These are phyloP conservation scores for Mnemiopsis leidyi DNA, from an alignment of 37 sponge, comb jelly and placozoan species.

Conservation along the genomic window DNA sequence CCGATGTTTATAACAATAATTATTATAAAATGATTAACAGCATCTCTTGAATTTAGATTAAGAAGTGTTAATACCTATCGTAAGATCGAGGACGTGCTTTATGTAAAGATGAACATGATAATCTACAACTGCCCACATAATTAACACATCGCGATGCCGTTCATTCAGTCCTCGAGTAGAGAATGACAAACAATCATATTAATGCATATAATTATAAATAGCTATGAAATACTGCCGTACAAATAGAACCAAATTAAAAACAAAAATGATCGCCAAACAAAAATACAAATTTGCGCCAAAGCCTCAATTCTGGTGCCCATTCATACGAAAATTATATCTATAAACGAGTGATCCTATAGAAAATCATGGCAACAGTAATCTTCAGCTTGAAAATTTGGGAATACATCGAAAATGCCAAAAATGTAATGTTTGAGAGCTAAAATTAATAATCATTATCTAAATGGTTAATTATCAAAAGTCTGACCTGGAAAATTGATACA, in stretches of 20 bases:
- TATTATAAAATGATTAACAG: neutral
- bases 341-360: neutral
- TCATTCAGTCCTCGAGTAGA: neutral
- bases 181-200: neutral
- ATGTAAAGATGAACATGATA: neutral
- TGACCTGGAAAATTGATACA: neutral
- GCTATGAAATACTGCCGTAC: neutral
- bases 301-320: neutral
- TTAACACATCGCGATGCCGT: neutral
- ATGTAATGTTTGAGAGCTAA: neutral
- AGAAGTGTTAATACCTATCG: neutral
- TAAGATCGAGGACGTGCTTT: neutral
- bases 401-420: too few relatives aligned
- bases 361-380: neutral
- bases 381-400: neutral
- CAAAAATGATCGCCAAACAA: neutral
- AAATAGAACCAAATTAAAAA: neutral
- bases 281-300: neutral
- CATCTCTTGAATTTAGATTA: neutral
- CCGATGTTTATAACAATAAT: neutral
- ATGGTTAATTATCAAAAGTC: neutral
- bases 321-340: neutral
- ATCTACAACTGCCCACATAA: neutral
- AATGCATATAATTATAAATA: neutral
- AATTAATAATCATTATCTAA: neutral